These are phyloP conservation scores for Halcyon leucocephala DNA, from an alignment of 2,797 vertebrate genomes.

Conservation along the genomic window DNA sequence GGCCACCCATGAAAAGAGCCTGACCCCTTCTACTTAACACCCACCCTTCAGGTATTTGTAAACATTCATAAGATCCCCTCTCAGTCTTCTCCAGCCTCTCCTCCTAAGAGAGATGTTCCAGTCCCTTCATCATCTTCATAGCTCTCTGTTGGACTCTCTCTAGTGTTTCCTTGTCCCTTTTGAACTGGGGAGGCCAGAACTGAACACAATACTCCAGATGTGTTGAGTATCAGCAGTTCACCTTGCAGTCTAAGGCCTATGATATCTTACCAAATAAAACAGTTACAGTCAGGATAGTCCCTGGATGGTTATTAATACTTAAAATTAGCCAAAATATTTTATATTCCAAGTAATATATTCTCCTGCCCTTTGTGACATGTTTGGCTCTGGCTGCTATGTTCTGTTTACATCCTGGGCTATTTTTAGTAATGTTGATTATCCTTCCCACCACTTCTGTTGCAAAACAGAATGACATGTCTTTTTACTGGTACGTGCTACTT, in stretches of 20 bases:
- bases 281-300: not conserved
- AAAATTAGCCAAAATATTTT: constrained; percentile 20
- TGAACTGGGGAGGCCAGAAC: no score
- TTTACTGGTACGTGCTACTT: constrained; percentile 9
- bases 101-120: no score
- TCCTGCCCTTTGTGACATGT: not conserved
- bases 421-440: not conserved
- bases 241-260: not conserved
- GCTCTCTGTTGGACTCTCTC: no score
- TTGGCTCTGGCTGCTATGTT: not conserved
- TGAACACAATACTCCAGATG: no score
- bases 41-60: no score
- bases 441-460: not conserved
- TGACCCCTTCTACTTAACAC: no score
- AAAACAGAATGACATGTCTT: not conserved
- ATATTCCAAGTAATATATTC: not conserved
- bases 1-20: no score
- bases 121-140: no score
- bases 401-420: constrained; percentile 7
- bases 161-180: no score
- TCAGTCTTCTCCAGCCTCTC: no score
- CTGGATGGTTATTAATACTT: not conserved
- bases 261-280: not conserved
- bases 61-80: no score
- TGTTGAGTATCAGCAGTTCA: not conserved